Conservation (phyloP, 2,113 vertebrate species). For the Puffinus mauretanicus region DNA sequence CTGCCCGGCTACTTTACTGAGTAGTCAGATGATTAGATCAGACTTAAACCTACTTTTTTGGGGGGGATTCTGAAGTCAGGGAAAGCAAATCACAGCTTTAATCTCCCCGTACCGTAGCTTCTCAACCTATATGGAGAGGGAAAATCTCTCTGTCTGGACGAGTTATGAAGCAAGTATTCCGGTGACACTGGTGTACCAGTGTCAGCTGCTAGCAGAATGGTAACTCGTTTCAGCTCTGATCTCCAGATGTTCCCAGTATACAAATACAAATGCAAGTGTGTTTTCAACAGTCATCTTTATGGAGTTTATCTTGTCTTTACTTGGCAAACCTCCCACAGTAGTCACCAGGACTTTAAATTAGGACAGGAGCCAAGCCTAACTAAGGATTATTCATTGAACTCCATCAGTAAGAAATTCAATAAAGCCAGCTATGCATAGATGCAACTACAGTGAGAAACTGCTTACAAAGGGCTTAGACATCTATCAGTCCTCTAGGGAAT, state of each 20-base stretch:
- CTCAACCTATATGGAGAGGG: fast-evolving
- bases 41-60: fast-evolving
- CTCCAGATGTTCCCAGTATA: background rate
- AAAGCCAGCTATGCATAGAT: background rate
- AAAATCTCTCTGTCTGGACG: background rate
- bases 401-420: background rate
- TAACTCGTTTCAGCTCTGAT: background rate
- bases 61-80: background rate
- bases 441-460: background rate
- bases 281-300: background rate
- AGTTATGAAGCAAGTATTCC: background rate
- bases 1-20: background rate
- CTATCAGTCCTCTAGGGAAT: background rate
- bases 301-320: background rate
- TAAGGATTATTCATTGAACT: background rate
- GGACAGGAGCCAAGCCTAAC: background rate
- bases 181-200: background rate
- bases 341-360: background rate
- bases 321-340: background rate
- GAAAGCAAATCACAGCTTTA: background rate
- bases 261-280: background rate
- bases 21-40: background rate
- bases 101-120: background rate
- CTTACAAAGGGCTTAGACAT: background rate
- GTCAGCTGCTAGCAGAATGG: background rate